phyloP scores from a whole-genome alignment of 2,113 vertebrate species.

The Lonchura striata region DNA sequence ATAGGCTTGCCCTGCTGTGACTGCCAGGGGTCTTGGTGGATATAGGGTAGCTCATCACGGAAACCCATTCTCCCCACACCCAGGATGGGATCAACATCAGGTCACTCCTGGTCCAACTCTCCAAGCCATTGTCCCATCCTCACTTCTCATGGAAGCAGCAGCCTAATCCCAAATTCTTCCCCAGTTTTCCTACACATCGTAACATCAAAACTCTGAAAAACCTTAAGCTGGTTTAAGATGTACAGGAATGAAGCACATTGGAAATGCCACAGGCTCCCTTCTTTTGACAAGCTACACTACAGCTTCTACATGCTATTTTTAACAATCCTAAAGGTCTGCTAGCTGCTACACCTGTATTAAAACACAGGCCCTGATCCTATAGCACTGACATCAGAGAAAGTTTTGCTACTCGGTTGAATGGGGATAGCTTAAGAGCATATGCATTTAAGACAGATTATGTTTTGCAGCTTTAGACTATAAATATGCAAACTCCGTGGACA shows the following conservation, averaged over 20 bases:
- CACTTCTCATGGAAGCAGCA: neutral
- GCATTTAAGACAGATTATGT: neutral
- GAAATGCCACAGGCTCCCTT: neutral
- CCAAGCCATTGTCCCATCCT: neutral
- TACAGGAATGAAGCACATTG: neutral
- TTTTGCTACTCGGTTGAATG: neutral
- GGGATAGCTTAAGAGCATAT: neutral
- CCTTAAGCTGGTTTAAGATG: neutral
- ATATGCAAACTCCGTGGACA: neutral
- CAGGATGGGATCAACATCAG: neutral
- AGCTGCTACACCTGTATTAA: neutral
- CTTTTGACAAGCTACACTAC: neutral
- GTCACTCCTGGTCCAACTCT: neutral
- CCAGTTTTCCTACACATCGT: fast-evolving
- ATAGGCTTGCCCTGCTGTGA: neutral
- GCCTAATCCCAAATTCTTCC: neutral
- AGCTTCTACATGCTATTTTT: neutral
- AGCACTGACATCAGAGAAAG: neutral
- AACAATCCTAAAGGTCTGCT: neutral
- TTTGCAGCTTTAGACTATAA: neutral
- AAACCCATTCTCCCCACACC: neutral
- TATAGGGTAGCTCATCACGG: neutral
- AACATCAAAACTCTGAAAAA: neutral
- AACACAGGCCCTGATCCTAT: neutral
- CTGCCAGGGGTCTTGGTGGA: neutral